Evolutionary conservation across 2,797 vertebrate species (phyloP), one percentile per base, ranked within the genome.

Genomic region (Lepidocolaptes lacrymiger): DNA sequence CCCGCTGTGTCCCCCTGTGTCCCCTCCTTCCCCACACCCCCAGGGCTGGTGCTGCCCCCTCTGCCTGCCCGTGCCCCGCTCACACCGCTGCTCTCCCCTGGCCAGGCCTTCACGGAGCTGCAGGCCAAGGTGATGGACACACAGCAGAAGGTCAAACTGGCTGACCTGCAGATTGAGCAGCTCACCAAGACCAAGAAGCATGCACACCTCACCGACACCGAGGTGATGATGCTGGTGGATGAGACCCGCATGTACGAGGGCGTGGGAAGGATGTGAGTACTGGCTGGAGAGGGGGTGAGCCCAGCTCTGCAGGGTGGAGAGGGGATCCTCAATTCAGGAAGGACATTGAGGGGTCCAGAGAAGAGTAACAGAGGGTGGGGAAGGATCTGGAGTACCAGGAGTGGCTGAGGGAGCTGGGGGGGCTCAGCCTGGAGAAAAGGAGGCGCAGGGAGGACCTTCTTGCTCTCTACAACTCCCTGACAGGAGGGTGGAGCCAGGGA

Each of bases 81-180:
- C 30, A 72, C 2, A 7, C n/a, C 7, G 3, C 15, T 6, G 9
- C 28, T 86, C 17, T 80, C 37, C 39, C 59, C 59, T 43, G 44
- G 52, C 27, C 41, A 99, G 99, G 99, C 99, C 3, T 99, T 99
- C 97, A 97, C 98, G 3, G 99, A 99, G 95, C 98, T 99, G 96
- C 99, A 99, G 97, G 98, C 98, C 85, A 99, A 99, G 98, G 99
- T 99, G 97, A 98, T 99, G 39, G 99, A 99, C 97, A 99, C 99
- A 1, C 99, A 99, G 94, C 99, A 99, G 97, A 99, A 99, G 93
- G 99, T 98, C 94, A 99, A 99, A 91, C 93, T 99, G 73, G 99
- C 99, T 3, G 99, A 99, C 89, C 97, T 99, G 94, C 99, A 99
- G 97, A 99, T 99, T 76, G 99, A 99, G 76, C 99, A 99, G 96